Conservation (phyloP, 2,113 vertebrate species). For the Platichthys stellatus region DNA sequence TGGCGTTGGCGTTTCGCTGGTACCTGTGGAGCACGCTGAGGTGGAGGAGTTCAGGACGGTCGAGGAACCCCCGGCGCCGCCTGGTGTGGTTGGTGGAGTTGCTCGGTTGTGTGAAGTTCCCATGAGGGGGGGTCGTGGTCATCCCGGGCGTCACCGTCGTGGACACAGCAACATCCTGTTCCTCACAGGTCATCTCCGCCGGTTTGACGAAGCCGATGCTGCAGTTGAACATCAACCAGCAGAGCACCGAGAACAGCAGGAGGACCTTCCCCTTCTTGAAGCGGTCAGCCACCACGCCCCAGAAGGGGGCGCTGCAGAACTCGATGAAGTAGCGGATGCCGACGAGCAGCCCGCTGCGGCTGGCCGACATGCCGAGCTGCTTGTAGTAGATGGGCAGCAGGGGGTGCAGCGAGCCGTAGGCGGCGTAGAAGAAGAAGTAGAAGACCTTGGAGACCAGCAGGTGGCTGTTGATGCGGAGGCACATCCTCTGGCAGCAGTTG, state of each 20-base stretch:
- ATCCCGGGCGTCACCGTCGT: rapidly evolving
- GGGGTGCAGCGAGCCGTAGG: constrained; percentile 95
- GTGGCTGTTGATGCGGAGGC: constrained; percentile 89
- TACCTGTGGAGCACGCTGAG: neutral
- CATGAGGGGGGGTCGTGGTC: neutral
- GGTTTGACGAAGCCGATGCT: constrained; percentile 95
- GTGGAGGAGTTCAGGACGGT: neutral
- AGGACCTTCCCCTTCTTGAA: constrained; percentile 93
- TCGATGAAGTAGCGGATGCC: constrained; percentile 99
- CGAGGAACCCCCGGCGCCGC: constrained; percentile 16
- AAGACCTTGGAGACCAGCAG: constrained; percentile 97
- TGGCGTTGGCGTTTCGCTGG: constrained; percentile 34
- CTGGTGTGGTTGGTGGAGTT: constrained; percentile 52
- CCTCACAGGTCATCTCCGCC: constrained; percentile 87
- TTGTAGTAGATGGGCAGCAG: constrained; percentile 95
- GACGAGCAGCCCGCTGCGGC: constrained; percentile 93
- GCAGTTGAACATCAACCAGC: constrained; percentile 96
- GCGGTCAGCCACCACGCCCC: constrained; percentile 96
- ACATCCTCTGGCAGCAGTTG: constrained; percentile 90
- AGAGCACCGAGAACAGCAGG: constrained; percentile 93
- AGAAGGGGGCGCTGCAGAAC: constrained; percentile 98
- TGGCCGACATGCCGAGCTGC: constrained; percentile 94
- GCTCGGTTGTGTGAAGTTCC: constrained; percentile 8
- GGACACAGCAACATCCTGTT: constrained; percentile 52
- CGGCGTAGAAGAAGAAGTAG: constrained; percentile 98